These are phyloP conservation scores for Cryptophagus acutangulus DNA, from an alignment of 2,888 invertebrate species.

Conservation along the genomic window DNA sequence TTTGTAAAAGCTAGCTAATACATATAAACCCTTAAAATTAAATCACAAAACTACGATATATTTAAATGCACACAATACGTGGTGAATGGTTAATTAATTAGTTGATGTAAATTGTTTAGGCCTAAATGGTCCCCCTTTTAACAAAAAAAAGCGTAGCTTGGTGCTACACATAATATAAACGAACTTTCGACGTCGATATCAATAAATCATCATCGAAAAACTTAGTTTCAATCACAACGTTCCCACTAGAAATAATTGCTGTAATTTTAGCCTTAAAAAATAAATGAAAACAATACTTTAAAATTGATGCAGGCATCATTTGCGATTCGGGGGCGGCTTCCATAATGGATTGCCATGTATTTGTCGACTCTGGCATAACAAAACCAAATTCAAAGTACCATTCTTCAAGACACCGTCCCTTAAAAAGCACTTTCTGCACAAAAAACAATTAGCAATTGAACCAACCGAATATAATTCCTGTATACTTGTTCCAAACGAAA, in stretches of 20 bases:
- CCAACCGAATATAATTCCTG: conserved; percentile 36
- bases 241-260: no score
- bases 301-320: conserved; percentile 99
- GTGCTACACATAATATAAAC: conserved; percentile 85
- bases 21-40: no score
- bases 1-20: no score
- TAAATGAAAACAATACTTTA: no score
- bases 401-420: conserved; percentile 90
- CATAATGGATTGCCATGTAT: conserved; percentile 98
- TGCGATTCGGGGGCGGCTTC: conserved; percentile 99
- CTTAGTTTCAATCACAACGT: conserved; percentile 93
- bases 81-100: no score
- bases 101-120: no score
- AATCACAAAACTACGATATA: no score
- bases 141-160: background rate
- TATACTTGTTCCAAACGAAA: conserved; percentile 84
- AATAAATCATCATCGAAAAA: conserved; percentile 93
- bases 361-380: conserved; percentile 97
- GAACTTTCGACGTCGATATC: conserved; percentile 90
- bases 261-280: no score
- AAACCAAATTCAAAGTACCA: conserved; percentile 99
- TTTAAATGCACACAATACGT: no score
- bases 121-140: conserved; percentile 4
- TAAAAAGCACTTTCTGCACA: conserved; percentile 75
- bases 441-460: conserved; percentile 32